Evolutionary conservation across 2,888 invertebrate genomes (phyloP), one percentile per base, ranked within the genome.

Genomic region (Eupithecia centaureata): DNA sequence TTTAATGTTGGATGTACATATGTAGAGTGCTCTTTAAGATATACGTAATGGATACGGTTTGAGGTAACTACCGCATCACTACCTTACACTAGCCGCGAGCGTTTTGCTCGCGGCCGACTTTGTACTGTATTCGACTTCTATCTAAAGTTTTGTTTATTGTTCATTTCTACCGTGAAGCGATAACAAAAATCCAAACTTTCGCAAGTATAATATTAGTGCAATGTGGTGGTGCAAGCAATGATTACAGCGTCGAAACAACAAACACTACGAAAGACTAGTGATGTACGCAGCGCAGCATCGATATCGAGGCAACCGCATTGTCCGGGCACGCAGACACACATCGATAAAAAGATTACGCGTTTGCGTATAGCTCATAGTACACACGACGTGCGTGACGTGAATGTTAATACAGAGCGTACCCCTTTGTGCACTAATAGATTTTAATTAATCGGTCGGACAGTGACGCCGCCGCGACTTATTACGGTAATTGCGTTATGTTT

Each of bases 331-430:
- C 75, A 79, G 76, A 79, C 82, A 82, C 84, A 81, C 84, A 77
- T 82, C 88, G 89, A 90, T 90, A 91, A 91, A 91, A 91, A 91
- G 91, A 91, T 91, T 90, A 91, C 88, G 82, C 87, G 86, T 90
- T 89, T 84, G 88, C 90, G 88, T 89, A 88, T 86, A 87, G 52
- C 35, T 30, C 60, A n/a, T 27, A 56, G 61, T 52, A 58, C 61
- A 59, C 42, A 27, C 86, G 86, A 86, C 81, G 90, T 85, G 88
- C 92, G 92, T 92, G 92, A 86, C 83, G 84, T 86, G 92, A 88
- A 92, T 92, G 86, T 86, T 92, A 92, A 92, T 89, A 82, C 76
- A n/a, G n/a, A n/a, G 77, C 76, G 75, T 85, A 86, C 88, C 86
- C 86, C 88, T 86, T 83, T 81, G 79, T 78, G 78, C 85, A 86